These are phyloP conservation scores for Thunnus albacares DNA, from an alignment of 2,797 vertebrate species.

Conservation along the genomic window DNA sequence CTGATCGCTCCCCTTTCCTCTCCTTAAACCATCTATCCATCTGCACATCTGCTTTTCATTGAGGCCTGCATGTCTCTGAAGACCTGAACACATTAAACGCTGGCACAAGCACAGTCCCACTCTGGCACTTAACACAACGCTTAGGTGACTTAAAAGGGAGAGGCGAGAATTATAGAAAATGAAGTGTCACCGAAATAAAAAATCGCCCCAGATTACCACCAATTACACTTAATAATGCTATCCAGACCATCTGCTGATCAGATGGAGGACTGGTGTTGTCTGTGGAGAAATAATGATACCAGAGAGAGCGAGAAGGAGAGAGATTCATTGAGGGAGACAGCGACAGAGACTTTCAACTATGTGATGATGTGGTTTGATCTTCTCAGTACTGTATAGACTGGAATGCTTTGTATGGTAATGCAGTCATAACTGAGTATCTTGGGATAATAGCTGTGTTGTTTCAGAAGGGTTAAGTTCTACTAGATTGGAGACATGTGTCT, in stretches of 20 bases:
- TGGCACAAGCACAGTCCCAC: conserved; percentile 88
- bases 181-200: conserved; percentile 92
- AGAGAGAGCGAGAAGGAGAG: conserved; percentile 45
- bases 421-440: conserved; percentile 72
- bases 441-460: conserved; percentile 73
- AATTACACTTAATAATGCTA: conserved; percentile 88
- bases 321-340: conserved; percentile 65
- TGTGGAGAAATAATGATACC: conserved; percentile 55
- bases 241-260: conserved; percentile 87
- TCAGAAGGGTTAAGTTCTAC: conserved; percentile 66
- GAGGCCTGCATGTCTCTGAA: conserved; percentile 87
- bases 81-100: conserved; percentile 92
- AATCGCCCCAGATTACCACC: conserved; percentile 87
- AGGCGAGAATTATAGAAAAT: conserved; percentile 93
- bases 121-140: conserved; percentile 87
- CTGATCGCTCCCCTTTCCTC: conserved; percentile 69
- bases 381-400: conserved; percentile 51
- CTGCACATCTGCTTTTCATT: conserved; percentile 97
- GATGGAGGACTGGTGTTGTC: conserved; percentile 76
- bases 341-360: conserved; percentile 61
- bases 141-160: conserved; percentile 93
- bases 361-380: conserved; percentile 75
- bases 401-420: conserved; percentile 71
- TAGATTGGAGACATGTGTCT: conserved; percentile 82
- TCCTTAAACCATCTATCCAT: conserved; percentile 75